phyloP scores from a whole-genome alignment of 1,140 invertebrate species.

The Euura saliciscinereae region DNA sequence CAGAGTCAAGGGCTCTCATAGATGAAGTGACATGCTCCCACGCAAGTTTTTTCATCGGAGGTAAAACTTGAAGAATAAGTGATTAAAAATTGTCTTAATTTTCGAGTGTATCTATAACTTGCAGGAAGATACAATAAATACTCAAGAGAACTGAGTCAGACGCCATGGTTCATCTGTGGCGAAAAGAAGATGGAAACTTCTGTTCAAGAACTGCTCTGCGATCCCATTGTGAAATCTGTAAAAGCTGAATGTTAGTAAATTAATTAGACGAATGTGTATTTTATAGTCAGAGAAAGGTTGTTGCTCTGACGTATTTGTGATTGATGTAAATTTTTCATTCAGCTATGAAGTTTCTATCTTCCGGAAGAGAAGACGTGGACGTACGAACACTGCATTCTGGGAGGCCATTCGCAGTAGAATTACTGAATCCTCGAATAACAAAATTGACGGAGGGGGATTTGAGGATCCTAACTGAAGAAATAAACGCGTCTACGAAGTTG shows the following conservation, averaged over 20 bases:
- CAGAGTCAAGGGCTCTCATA: constrained; percentile 46
- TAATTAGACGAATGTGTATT: constrained; percentile 12
- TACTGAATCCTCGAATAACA: constrained; percentile 70
- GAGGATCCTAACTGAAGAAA: constrained; percentile 62
- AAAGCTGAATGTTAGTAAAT: constrained; percentile 59
- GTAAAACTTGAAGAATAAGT: constrained; percentile 39
- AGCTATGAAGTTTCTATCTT: constrained; percentile 80
- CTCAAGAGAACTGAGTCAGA: constrained; percentile 86
- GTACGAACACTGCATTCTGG: constrained; percentile 87
- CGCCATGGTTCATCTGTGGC: constrained; percentile 91
- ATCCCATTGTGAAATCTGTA: constrained; percentile 62
- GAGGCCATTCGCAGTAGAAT: constrained; percentile 85
- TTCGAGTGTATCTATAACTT: constrained; percentile 26
- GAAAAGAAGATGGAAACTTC: constrained; percentile 81
- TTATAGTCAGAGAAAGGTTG: background rate
- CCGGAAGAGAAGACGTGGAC: constrained; percentile 95
- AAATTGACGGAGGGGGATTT: constrained; percentile 62
- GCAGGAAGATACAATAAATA: constrained; percentile 87
- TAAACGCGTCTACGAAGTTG: constrained; percentile 66
- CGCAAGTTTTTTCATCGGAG: constrained; percentile 67
- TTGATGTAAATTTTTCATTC: constrained; percentile 13
- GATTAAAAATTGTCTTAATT: background rate
- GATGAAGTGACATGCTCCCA: constrained; percentile 59
- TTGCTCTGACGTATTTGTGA: too few species aligned
- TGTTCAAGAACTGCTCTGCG: constrained; percentile 89